A percentile compares a stretch with the other conserved stretches of the same genome.
Conservation (phyloP, 1,140 invertebrate genomes). For the Achroia grisella region DNA sequence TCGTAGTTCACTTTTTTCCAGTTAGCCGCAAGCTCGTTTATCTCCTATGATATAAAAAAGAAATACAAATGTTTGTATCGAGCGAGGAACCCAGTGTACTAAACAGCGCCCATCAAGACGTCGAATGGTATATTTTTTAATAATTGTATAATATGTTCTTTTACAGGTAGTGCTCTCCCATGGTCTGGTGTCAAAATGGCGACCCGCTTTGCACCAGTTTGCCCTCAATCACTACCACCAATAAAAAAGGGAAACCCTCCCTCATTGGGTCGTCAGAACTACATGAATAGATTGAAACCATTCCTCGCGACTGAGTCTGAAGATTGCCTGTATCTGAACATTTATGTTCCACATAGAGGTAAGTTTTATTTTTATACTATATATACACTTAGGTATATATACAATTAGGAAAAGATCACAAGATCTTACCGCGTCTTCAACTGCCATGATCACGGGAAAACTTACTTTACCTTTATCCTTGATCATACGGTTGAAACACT, state of each 20-base stretch:
- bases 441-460: too few species aligned
- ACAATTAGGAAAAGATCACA: too few species aligned
- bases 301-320: conserved; percentile 88
- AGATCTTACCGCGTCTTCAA: too few species aligned
- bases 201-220: conserved; percentile 86
- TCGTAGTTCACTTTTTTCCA: too few species aligned
- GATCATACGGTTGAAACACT: too few species aligned
- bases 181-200: conserved; percentile 83
- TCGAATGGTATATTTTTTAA: neutral
- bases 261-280: conserved; percentile 78
- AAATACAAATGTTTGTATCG: too few species aligned
- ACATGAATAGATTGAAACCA: conserved; percentile 80
- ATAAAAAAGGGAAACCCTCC: conserved; percentile 74
- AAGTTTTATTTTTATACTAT: conserved; percentile 30
- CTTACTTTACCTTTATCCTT: too few species aligned
- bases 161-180: conserved; percentile 77
- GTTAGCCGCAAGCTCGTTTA: too few species aligned
- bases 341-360: conserved; percentile 89
- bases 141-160: conserved; percentile 9
- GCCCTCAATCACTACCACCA: conserved; percentile 84
- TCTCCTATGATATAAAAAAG: too few species aligned
- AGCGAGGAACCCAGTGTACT: too few species aligned
- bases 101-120: too few species aligned
- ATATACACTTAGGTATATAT: too few species aligned
- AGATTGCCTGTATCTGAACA: conserved; percentile 94